phyloP scores from a whole-genome alignment of 1,140 invertebrate genomes.

The Magallana gigas region DNA sequence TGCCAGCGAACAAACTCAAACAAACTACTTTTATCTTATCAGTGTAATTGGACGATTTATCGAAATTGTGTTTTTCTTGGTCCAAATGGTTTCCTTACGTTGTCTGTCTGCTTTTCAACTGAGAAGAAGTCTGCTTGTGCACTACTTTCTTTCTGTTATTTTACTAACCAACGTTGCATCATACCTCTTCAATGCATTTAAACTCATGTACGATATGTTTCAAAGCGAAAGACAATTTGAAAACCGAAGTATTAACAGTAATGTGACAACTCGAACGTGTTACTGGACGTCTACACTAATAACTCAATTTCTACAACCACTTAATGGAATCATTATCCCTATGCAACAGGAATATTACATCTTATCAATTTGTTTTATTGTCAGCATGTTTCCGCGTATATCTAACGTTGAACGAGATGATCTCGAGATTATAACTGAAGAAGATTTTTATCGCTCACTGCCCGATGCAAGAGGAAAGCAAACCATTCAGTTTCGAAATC shows the following conservation, averaged over 20 bases:
- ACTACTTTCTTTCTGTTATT: constrained; percentile 2
- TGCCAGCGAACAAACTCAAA: background rate
- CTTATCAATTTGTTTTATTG: background rate
- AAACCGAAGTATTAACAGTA: background rate
- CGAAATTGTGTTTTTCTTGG: background rate
- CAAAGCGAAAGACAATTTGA: background rate
- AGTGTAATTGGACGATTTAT: background rate
- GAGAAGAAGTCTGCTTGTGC: background rate
- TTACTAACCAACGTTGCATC: background rate
- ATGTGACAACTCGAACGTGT: background rate
- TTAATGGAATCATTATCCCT: background rate
- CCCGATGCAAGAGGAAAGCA: background rate
- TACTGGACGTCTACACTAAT: background rate
- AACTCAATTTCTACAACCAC: background rate
- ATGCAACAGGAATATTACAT: background rate
- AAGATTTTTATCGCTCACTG: background rate
- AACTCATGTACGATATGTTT: background rate
- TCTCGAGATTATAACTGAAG: background rate
- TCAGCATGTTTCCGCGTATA: background rate
- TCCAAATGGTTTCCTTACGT: background rate
- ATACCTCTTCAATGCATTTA: background rate
- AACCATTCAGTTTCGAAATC: background rate
- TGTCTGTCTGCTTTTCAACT: background rate
- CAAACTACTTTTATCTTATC: background rate
- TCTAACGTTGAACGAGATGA: background rate